Evolutionary conservation across 2,797 vertebrate species (phyloP), one percentile per base, ranked within the genome.

Genomic region (Sebastes hubbsi): DNA sequence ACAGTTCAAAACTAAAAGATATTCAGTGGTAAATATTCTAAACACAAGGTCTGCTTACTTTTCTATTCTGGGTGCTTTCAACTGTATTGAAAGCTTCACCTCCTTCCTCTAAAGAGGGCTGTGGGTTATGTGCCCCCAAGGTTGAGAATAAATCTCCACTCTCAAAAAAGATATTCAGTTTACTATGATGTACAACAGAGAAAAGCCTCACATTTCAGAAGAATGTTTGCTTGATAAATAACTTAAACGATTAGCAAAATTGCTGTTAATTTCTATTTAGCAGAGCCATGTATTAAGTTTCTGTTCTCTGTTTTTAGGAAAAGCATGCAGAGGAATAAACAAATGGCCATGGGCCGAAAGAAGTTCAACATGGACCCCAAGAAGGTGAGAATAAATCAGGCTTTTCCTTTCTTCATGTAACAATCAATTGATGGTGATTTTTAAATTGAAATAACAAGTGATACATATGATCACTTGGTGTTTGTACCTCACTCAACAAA

Each of bases 341-440:
- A 99, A 93, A 97, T 99, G 93, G 97, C 97, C 34, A 97, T 98
- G 95, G 98, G 98, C 91, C 97, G 98, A 72, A 99, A 99, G 90
- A 99, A 99, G 80, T 99, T 99, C 85, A 99, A 99, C 91, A 99
- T 99, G 98, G 98, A 99, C 84, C 98, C 98, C 36, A 98, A 97
- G 78, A 99, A 99, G 97, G 98, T 98, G 92, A 88, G 86, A 58
- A 30, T 42, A 4, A 29, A 27, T 30, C 8, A 1, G 22, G 25
- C 59, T 11, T n/a, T 24, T 58, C 10, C 32, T 24, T 52, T 5
- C 13, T 54, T 70, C 1, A 30, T 24, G 6, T 11, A 54, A 34
- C 64, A n/a, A 6, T 42, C 38, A 5, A 27, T 11, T 34, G 25
- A 65, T 38, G 20, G 24, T 16, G 16, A 7, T 13, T 20, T 29